Conservation (phyloP, 2,797 vertebrate species). For the Manis crassicaudata region DNA sequence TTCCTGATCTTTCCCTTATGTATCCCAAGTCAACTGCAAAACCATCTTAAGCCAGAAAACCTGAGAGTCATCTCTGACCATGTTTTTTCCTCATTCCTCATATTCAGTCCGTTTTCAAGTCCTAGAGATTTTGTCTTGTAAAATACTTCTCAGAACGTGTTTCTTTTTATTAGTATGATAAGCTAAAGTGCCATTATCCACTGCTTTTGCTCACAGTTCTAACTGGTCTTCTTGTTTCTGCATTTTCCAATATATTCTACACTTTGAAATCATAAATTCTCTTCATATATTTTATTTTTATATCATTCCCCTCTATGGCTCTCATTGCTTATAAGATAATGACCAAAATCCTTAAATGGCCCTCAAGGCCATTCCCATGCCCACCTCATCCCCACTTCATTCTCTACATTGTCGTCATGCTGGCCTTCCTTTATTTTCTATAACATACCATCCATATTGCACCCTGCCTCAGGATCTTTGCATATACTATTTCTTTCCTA, state of each 20-base stretch:
- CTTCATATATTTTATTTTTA: neutral
- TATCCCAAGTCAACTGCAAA: neutral
- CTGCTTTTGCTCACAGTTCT: neutral
- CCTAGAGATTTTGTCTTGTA: neutral
- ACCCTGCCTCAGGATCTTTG: neutral
- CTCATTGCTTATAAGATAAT: conserved; percentile 1
- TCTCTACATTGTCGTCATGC: neutral
- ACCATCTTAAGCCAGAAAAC: neutral
- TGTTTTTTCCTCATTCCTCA: neutral
- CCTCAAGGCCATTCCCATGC: neutral
- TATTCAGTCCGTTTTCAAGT: neutral
- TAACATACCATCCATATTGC: neutral
- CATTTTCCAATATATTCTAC: neutral
- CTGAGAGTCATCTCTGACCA: neutral
- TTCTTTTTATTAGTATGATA: neutral
- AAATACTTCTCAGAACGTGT: neutral
- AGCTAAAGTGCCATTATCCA: neutral
- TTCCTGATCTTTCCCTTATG: neutral
- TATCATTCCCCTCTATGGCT: neutral
- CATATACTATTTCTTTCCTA: neutral
- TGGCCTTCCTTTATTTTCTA: conserved; percentile 15
- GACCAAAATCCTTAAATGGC: neutral
- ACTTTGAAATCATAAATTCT: neutral
- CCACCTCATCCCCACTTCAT: neutral
- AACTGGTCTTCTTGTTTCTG: neutral